Percentiles rank a stretch among this genome's conserved stretches.
These are phyloP conservation scores for Chaetops frenatus DNA, from an alignment of 2,113 vertebrate species.

Conservation along the genomic window DNA sequence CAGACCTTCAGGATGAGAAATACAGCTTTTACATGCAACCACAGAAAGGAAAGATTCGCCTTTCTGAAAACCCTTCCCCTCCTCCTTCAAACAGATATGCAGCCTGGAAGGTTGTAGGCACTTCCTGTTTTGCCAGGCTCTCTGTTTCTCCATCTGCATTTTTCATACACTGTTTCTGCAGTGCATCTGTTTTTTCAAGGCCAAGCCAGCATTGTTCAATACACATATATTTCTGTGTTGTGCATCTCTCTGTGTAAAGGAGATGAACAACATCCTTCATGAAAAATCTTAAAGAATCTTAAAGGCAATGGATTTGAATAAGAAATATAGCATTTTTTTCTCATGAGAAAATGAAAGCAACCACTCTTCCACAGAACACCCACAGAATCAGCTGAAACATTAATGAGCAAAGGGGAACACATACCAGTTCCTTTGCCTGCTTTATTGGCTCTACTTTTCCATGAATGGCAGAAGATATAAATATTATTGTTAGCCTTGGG, in stretches of 20 bases:
- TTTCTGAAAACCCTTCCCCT: background rate
- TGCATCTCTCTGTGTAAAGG: background rate
- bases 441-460: slow-evolving; percentile 63
- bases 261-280: slow-evolving; percentile 45
- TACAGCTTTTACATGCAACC: background rate
- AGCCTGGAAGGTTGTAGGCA: background rate
- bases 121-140: background rate
- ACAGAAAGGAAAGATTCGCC: background rate
- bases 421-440: slow-evolving; percentile 18
- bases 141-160: background rate
- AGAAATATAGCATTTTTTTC: slow-evolving; percentile 51
- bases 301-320: slow-evolving; percentile 9
- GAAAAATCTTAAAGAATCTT: slow-evolving; percentile 38
- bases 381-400: slow-evolving; percentile 54
- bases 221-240: background rate
- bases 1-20: background rate
- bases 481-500: slow-evolving; percentile 67
- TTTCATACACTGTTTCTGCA: background rate
- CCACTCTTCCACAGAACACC: slow-evolving; percentile 44
- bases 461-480: slow-evolving; percentile 62
- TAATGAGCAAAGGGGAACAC: slow-evolving; percentile 52
- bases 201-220: background rate
- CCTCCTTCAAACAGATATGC: background rate
- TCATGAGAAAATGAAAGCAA: slow-evolving; percentile 54
- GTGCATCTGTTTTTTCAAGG: background rate